Base-by-base conservation (phyloP, 2,888 invertebrate species). In the Diaprepes abbreviatus region DNA sequence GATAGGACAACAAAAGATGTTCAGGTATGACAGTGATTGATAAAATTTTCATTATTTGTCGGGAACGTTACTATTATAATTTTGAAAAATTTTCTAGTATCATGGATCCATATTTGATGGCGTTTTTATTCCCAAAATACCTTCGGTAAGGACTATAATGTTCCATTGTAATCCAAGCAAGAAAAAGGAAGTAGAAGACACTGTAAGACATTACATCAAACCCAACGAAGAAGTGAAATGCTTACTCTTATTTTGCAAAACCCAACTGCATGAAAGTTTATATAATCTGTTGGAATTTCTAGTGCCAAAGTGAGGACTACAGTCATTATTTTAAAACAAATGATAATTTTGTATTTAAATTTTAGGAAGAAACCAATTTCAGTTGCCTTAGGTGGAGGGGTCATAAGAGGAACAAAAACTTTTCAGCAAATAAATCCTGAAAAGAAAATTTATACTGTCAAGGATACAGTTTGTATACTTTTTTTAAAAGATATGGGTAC, bases 381-480 rank as follows among this genome's bases (percentile, higher is more conserved):
- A 21, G 76, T 80, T 0, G 81, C 82, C 43, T 52, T 81, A 17
- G 80, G 79, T 19, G 82, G 82, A 63, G 81, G 81, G 21, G 73
- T 81, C 36, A 76, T 79, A 21, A 71, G 71, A 64, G 76, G 78
- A 19, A 76, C 77, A 10, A 75, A 76, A 66, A 71, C 75, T 21
- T 77, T 76, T 58, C 76, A 74, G 45, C 62, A 75, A 65, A 58
- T 64, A 5, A 72, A 54, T 38, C 19, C 66, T n/a, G 57, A 71
- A 43, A 74, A 74, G 40, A 65, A 64, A 12, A 68, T 75, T 16
- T 72, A 69, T 54, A 68, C 74, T 12, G 73, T 43, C 50, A 74
- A 73, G 64, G 77, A 76, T 31, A 72, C 74, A 36, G 74, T 79
- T 55, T 81, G 79, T 54, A 78, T 81, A 62, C 71, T 73, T 31